Percentiles rank a stretch among this genome's conserved stretches.
Conservation (phyloP, 2,113 vertebrate genomes). For the Xiphorhynchus elegans region DNA sequence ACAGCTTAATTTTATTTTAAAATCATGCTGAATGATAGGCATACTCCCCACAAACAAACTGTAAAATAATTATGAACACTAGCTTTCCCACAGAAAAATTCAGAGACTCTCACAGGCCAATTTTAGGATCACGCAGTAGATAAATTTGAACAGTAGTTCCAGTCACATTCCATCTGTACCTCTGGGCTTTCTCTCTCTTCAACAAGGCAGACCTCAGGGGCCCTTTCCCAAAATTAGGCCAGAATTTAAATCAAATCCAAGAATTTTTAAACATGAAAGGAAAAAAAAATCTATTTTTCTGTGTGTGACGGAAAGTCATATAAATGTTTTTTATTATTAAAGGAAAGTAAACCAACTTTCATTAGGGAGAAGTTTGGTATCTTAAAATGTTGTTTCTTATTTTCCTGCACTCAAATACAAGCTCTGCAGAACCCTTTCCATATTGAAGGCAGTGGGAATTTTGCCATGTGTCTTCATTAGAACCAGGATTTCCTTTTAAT, state of each 20-base stretch:
- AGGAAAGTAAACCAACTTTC: background rate
- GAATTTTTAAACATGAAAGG: background rate
- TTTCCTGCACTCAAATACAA: conserved; percentile 3
- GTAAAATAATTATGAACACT: background rate
- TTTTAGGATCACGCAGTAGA: background rate
- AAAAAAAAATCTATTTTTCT: background rate
- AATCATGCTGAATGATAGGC: background rate
- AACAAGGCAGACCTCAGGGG: background rate
- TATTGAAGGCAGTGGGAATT: conserved; percentile 11
- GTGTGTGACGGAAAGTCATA: background rate
- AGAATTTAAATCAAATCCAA: conserved; percentile 5
- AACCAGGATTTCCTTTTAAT: conserved; percentile 27
- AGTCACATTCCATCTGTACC: background rate
- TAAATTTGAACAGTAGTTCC: background rate
- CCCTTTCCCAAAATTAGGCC: background rate
- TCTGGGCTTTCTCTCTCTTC: background rate
- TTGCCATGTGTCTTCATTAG: background rate
- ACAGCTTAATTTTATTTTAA: conserved; percentile 12
- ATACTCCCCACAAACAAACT: background rate
- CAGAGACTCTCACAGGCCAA: background rate
- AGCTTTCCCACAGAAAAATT: background rate
- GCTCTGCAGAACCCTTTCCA: background rate
- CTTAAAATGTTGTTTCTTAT: background rate
- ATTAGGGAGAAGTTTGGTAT: background rate
- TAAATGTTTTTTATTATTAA: background rate